Evolutionary conservation across 2,888 invertebrate genomes (phyloP), one percentile per base, ranked within the genome.

Genomic region (Meteorus cinctellus): DNA sequence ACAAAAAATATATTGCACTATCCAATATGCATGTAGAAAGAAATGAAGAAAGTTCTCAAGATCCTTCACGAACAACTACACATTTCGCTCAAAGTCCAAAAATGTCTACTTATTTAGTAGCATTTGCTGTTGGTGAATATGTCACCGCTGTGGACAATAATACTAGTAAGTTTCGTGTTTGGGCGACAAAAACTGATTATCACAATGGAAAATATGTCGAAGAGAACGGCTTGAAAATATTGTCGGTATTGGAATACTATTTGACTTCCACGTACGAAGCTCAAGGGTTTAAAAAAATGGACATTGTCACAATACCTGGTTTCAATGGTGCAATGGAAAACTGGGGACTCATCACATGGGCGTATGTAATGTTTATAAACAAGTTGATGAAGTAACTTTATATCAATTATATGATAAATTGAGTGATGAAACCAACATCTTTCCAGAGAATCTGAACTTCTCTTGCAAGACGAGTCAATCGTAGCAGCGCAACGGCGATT

Each of bases 321-420:
- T 16, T 24, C 3, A 4, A 6, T 27, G 5, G 16, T 12, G 60
- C 59, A 3, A 97, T 97, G 97, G 97, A 98, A 87, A 98, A 97
- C 87, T 97, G 97, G 97, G 97, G 97, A 4, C 89, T 97, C 62
- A 94, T 96, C 41, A 95, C 95, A 1, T 96, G 8, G 8, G 8
- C 2, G 41, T 41, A 5, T 8, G 41, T 41, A 24, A 6, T 6
- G 8, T 2, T 34, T 0, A 4, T 19, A 5, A 60, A 19, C 24
- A 24, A 24, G 24, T 24, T 24, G 24, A 24, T 24, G 24, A 24
- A 24, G n/a, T n/a, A 24, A 1, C 1, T 24, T 24, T 24, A 24
- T 24, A 24, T 24, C 24, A 24, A 24, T 24, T 24, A 24, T 24
- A 24, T 24, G 24, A 24, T 24, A 24, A 24, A 24, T 24, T 24